phyloP scores from a whole-genome alignment of 35 echinoderm and acorn worm genomes.

The Strongylocentrotus purpuratus region DNA sequence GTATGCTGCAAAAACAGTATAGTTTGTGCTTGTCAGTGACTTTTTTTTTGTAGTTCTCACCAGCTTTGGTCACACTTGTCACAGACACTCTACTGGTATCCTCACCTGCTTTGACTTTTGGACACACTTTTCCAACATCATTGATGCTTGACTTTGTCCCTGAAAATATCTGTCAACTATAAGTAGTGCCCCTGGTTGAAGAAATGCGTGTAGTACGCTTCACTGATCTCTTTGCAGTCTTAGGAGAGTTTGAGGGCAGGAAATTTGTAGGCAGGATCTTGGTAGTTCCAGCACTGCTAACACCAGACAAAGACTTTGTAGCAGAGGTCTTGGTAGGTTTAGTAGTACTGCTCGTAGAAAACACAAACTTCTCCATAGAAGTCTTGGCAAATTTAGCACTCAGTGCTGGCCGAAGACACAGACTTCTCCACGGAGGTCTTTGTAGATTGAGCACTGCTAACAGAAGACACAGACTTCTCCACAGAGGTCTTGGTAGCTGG shows the following conservation, averaged over 20 bases:
- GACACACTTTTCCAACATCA: constrained; percentile 53
- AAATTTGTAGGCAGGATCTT: constrained; percentile 57
- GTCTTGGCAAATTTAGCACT: too few relatives aligned
- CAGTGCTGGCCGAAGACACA: too few relatives aligned
- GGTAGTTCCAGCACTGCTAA: constrained; percentile 44
- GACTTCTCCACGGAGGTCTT: too few relatives aligned
- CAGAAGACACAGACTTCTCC: too few relatives aligned
- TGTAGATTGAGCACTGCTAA: too few relatives aligned
- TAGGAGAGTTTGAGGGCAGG: constrained; percentile 53
- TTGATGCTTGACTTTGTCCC: constrained; percentile 63
- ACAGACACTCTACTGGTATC: constrained; percentile 57
- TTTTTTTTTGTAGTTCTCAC: constrained; percentile 52
- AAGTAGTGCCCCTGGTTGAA: constrained; percentile 55
- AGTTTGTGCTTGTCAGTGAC: constrained; percentile 58
- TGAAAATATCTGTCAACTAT: constrained; percentile 42
- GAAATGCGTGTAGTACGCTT: constrained; percentile 51
- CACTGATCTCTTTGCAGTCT: constrained; percentile 56
- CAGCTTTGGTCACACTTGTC: constrained; percentile 63
- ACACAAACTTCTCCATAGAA: constrained; percentile 44
- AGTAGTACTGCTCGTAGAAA: constrained; percentile 55
- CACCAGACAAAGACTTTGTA: constrained; percentile 38
- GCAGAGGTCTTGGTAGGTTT: constrained; percentile 44
- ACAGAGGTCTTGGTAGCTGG: too few relatives aligned
- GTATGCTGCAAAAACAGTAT: constrained; percentile 65
- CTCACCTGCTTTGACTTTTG: constrained; percentile 64